A percentile compares a stretch with the other conserved stretches of the same genome.
Evolutionary conservation across 1,140 invertebrate species (phyloP).

Genomic region (Drosophila carrolli): DNA sequence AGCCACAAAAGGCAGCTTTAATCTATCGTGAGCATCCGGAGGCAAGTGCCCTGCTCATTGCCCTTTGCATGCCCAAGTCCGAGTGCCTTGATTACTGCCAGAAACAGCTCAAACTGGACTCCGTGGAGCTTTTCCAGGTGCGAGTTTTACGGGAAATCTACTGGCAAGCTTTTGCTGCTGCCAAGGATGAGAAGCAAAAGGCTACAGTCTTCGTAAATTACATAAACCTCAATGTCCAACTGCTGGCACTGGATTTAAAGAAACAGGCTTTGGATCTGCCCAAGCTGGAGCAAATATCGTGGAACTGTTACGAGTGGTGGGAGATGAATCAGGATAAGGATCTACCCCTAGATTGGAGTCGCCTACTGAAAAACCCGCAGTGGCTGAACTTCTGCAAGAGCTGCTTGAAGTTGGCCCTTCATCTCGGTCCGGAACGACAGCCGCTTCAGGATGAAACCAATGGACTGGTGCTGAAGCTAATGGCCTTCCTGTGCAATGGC

Average conservation of each 20-base stretch:
- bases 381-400: slow-evolving; percentile 89
- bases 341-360: slow-evolving; percentile 77
- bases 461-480: slow-evolving; percentile 85
- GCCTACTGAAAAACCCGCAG: slow-evolving; percentile 85
- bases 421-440: slow-evolving; percentile 84
- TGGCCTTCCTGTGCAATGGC: slow-evolving; percentile 86
- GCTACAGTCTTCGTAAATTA: slow-evolving; percentile 86
- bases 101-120: slow-evolving; percentile 87
- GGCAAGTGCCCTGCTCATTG: slow-evolving; percentile 85
- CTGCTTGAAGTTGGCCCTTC: slow-evolving; percentile 88
- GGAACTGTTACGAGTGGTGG: slow-evolving; percentile 76
- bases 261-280: slow-evolving; percentile 78
- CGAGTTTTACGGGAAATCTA: slow-evolving; percentile 86
- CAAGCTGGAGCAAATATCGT: slow-evolving; percentile 64
- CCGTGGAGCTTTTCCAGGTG: slow-evolving; percentile 86
- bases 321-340: slow-evolving; percentile 45
- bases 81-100: slow-evolving; percentile 86
- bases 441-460: slow-evolving; percentile 65
- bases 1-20: slow-evolving; percentile 88
- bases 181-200: slow-evolving; percentile 73
- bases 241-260: slow-evolving; percentile 86
- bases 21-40: slow-evolving; percentile 86
- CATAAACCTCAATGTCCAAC: slow-evolving; percentile 86
- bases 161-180: slow-evolving; percentile 82
- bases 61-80: slow-evolving; percentile 86